These are phyloP conservation scores for Meghimatium bilineatum DNA, from an alignment of 2,888 invertebrate genomes.

Conservation along the genomic window DNA sequence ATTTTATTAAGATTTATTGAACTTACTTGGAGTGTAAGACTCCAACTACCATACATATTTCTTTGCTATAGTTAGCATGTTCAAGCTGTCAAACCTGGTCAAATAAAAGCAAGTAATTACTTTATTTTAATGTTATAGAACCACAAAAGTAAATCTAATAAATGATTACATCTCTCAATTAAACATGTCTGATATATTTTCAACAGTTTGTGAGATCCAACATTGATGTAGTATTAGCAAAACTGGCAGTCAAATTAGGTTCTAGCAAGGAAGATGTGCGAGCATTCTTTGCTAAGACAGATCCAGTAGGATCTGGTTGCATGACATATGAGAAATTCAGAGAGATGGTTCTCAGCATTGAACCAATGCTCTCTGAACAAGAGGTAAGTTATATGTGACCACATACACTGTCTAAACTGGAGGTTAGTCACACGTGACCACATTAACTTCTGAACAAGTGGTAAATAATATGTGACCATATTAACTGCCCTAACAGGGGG, in stretches of 20 bases:
- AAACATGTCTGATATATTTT: background rate
- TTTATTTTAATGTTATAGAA: background rate
- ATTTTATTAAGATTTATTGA: too few relatives aligned
- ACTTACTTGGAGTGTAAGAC: too few relatives aligned
- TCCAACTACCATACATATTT: too few relatives aligned
- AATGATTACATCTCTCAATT: too few relatives aligned
- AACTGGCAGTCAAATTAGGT: slow-evolving; percentile 58
- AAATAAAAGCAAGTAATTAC: background rate
- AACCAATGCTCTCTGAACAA: slow-evolving; percentile 48
- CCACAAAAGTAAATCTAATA: background rate
- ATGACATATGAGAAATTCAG: slow-evolving; percentile 67
- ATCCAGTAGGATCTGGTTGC: slow-evolving; percentile 62
- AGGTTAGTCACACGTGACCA: too few relatives aligned
- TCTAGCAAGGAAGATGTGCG: slow-evolving; percentile 66
- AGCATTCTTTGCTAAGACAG: slow-evolving; percentile 69
- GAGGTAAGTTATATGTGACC: slow-evolving; percentile 30
- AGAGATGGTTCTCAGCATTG: slow-evolving; percentile 61
- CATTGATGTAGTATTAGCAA: slow-evolving; percentile 23
- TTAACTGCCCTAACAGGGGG: too few relatives aligned
- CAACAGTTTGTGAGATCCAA: slow-evolving; percentile 37
- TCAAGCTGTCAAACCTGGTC: too few relatives aligned
- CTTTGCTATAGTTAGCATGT: too few relatives aligned
- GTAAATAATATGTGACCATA: too few relatives aligned
- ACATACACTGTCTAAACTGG: too few relatives aligned
- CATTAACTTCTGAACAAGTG: too few relatives aligned